A percentile compares a stretch with the other conserved stretches of the same genome.
Conservation (phyloP, 2,113 vertebrate genomes). For the Amphiprion ocellaris region DNA sequence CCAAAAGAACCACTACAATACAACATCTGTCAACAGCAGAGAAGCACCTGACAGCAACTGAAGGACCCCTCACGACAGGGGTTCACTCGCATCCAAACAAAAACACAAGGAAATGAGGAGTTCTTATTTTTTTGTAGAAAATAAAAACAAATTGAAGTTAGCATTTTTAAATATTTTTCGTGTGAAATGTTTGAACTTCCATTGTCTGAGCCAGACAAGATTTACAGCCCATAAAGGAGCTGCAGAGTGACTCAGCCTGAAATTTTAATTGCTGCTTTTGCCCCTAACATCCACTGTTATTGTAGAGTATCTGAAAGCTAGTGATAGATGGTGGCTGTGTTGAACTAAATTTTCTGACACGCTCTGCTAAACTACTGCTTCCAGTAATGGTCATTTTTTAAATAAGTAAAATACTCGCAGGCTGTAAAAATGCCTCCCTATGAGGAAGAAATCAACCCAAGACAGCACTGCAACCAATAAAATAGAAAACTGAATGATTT, state of each 20-base stretch:
- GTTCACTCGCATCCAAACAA: neutral
- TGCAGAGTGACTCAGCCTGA: slow-evolving; percentile 6
- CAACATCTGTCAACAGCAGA: slow-evolving; percentile 21
- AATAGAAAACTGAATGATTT: neutral
- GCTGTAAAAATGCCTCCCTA: neutral
- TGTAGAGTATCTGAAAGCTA: slow-evolving; percentile 13
- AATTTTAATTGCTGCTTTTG: slow-evolving; percentile 9
- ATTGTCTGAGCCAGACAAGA: slow-evolving; percentile 22
- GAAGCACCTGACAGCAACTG: slow-evolving; percentile 23
- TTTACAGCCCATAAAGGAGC: slow-evolving; percentile 11
- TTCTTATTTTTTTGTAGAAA: neutral
- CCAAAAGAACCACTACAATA: slow-evolving; percentile 23
- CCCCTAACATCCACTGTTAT: slow-evolving; percentile 10
- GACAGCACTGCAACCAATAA: neutral
- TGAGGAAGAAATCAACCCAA: neutral
- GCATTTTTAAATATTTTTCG: slow-evolving; percentile 1
- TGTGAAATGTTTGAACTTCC: slow-evolving; percentile 7
- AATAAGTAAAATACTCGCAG: slow-evolving; percentile 4
- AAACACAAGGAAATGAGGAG: neutral
- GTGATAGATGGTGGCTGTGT: slow-evolving; percentile 17
- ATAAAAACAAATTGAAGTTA: neutral
- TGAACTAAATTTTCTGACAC: slow-evolving; percentile 17
- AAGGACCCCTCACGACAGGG: slow-evolving; percentile 7
- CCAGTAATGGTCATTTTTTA: slow-evolving; percentile 12
- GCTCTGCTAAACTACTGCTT: slow-evolving; percentile 8